A percentile compares a stretch with the other conserved stretches of the same genome.
Conservation (phyloP, 2,888 invertebrate species). For the Agrotis segetum region DNA sequence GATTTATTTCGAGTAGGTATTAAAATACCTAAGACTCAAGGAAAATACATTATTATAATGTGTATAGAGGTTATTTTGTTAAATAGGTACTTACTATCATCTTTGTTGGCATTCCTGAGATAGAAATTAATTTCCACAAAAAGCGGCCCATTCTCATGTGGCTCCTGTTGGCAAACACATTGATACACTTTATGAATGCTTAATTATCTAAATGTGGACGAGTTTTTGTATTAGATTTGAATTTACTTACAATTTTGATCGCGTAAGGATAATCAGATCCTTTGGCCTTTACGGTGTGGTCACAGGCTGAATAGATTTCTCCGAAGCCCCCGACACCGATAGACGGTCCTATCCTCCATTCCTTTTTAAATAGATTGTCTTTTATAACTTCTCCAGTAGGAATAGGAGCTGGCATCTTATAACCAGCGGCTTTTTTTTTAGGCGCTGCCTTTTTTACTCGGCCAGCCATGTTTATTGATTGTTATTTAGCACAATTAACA, state of each 20-base stretch:
- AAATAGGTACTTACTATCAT: slow-evolving; percentile 91
- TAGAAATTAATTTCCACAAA: slow-evolving; percentile 99
- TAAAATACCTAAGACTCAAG: neutral
- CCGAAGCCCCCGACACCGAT: slow-evolving; percentile 98
- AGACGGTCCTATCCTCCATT: slow-evolving; percentile 96
- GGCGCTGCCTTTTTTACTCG: slow-evolving; percentile 82
- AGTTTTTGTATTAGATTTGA: neutral
- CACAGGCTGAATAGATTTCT: slow-evolving; percentile 96
- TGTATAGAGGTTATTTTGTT: neutral
- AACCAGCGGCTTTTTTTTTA: slow-evolving; percentile 85
- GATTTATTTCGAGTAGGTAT: slow-evolving; percentile 9
- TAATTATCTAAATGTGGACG: neutral
- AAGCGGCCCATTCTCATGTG: slow-evolving; percentile 97
- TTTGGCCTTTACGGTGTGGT: slow-evolving; percentile 88
- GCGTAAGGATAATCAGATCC: slow-evolving; percentile 92
- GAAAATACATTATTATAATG: neutral
- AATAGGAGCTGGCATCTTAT: slow-evolving; percentile 93
- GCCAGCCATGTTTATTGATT: slow-evolving; percentile 75
- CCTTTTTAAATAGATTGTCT: slow-evolving; percentile 93
- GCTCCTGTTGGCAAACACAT: slow-evolving; percentile 92
- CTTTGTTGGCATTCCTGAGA: slow-evolving; percentile 93
- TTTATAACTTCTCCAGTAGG: slow-evolving; percentile 94
- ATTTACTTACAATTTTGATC: slow-evolving; percentile 94
- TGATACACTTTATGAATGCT: neutral
- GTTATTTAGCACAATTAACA: slow-evolving; percentile 26